Base-by-base conservation (phyloP, 2,888 invertebrate genomes). In the Mamestra brassicae region DNA sequence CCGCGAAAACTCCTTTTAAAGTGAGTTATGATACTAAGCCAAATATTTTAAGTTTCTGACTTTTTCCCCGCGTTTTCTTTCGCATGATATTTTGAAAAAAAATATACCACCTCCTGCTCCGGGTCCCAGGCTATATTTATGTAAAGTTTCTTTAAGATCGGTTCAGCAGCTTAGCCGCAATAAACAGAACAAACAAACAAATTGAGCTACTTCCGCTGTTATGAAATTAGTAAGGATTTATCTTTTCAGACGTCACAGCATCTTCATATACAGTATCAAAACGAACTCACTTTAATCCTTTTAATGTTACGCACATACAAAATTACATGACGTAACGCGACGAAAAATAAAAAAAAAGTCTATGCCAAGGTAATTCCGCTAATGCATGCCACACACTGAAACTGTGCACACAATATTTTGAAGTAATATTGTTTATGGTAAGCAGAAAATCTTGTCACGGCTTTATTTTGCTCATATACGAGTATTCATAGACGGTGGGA, bases 371-470 rank as follows among this genome's bases (percentile, higher is more conserved):
- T 87, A 86, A 86, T 86, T 84, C 73, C 72, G 57, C 84, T 86
- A 86, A 86, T 85, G 87, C 85, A 86, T 8, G 68, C 36, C 60
- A 74, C 64, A 73, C 72, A 72, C 69, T 62, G 69, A 68, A 73
- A 68, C 69, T 71, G 67, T 80, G 76, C 83, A 84, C 84, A 87
- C 88, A 87, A 89, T 89, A 89, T 92, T 92, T 90, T 89, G 89
- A 90, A 91, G 92, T 94, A 93, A 94, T 93, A 95, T 93, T 94
- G 94, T 95, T 95, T 95, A 95, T 94, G 95, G 88, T 95, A 95
- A 95, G 95, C 92, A 93, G 95, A 94, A 93, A 95, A 94, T 94
- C 95, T 94, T 95, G 95, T 95, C 94, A 87, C 89, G 90, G 89
- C 90, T 91, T 89, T 90, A 92, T 92, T 90, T 87, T 82, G 84